Base-by-base conservation (phyloP, 2,797 vertebrate genomes). In the Amazona finschi region DNA sequence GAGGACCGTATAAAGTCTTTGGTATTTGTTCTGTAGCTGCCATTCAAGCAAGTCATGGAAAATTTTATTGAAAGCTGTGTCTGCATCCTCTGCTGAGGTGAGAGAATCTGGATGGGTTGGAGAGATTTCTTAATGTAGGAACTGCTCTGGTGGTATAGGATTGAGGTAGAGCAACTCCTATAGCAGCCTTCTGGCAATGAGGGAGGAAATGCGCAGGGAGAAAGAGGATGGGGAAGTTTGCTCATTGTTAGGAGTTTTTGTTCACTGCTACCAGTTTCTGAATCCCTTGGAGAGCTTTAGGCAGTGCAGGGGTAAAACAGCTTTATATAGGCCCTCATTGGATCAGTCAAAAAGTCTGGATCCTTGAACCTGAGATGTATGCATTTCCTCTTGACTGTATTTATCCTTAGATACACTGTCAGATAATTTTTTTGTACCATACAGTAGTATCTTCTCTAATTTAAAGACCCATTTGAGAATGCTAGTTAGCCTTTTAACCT, bases 241-340 rank as follows among this genome's bases (percentile, higher is more conserved):
- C 16, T 80, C 11, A 4, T 49, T 1, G 0, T n/a, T 30, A 1
- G 6, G 9, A 38, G 13, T 1, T 11, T 80, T 64, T 64, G 31
- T 38, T 58, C 41, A 5, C 20, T 27, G 5, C 6, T 21, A 4
- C 1, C 1, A 1, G 5, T 50, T 79, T 49, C 25, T 52, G 53
- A 30, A n/a, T 53, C 50, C 15, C 31, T 36, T 21, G 0, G 10
- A 60, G n/a, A 62, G 36, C 33, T 85, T 39, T 18, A 25, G 41
- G 43, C 16, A 28, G 3, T 25, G 38, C 38, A 15, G 30, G 8
- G 14, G 12, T 39, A n/a, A 13, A 47, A 21, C 41, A 79, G 72
- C 47, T 83, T 60, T 9, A 13, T 1, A 1, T 2, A 16, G 11
- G 16, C 20, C 44, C 74, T 58, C n/a, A 11, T 14, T 49, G 33